Evolutionary conservation across 2,797 vertebrate genomes (phyloP), one percentile per base, ranked within the genome.

Genomic region (Steatocranus sp.): DNA sequence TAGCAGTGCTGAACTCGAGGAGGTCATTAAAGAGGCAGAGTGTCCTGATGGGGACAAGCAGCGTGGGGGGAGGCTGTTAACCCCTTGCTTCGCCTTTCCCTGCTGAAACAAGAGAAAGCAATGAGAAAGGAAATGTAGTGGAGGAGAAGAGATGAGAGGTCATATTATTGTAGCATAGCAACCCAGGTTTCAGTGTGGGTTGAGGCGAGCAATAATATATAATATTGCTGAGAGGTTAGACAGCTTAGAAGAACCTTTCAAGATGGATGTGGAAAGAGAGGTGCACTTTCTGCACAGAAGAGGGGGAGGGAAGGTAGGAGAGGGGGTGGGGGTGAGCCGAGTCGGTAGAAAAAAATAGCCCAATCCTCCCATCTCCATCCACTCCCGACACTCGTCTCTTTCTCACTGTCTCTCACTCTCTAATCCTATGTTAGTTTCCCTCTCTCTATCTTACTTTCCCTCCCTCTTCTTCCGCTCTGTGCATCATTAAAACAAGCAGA

Each of bases 401-500:
- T 82, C 66, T 84, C 70, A 49, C 82, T 80, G 76, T 76, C 75
- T 79, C 78, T 84, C 75, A 74, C 53, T 76, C n/a, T 53, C 74
- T 66, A 46, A 77, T 84, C 73, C 83, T 83, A 82, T 76, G 54
- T 75, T 83, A 76, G 78, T 86, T 87, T 87, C 15, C 75, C 70
- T 77, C 73, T 87, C 74, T 86, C 88, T 81, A 38, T 86, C 82
- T 83, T 75, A 84, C 85, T 77, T 81, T 87, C 79, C 78, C 84
- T 89, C 87, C 78, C 85, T 88, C 93, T 93, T 82, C 86, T 88
- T 91, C 85, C 86, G 82, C 91, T 94, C 88, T 81, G 91, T 87
- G 94, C 94, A 94, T 96, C 94, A 94, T 96, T 95, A 96, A 96
- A 96, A 95, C 94, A 94, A 95, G 95, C 93, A 90, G 93, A 92